These are phyloP conservation scores for Limenitis camilla DNA, from an alignment of 2,888 invertebrate genomes.

Conservation along the genomic window DNA sequence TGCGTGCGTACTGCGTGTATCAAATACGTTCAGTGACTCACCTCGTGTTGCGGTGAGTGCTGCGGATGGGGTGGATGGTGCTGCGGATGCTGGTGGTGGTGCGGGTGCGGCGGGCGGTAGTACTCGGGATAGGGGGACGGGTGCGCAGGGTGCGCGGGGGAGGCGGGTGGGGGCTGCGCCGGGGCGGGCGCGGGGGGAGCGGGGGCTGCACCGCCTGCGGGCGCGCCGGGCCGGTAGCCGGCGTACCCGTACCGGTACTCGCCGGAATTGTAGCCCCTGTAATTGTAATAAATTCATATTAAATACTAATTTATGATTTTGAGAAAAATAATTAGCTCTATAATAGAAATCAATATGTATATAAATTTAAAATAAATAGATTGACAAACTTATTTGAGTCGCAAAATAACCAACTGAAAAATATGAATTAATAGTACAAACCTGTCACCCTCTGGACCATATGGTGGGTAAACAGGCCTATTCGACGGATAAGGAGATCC, in stretches of 20 bases:
- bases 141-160: conserved; percentile 49
- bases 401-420: neutral
- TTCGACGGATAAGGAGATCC: conserved; percentile 80
- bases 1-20: no score
- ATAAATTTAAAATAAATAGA: neutral
- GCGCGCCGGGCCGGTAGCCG: conserved; percentile 40
- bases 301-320: neutral
- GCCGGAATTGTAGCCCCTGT: conserved; percentile 51
- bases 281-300: neutral
- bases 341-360: neutral
- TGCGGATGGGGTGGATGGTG: conserved; percentile 34
- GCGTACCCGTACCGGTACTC: conserved; percentile 55
- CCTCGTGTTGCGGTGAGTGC: conserved; percentile 47
- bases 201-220: conserved; percentile 37
- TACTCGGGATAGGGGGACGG: conserved; percentile 59
- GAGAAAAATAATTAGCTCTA: no score
- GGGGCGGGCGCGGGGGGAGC: conserved; percentile 47
- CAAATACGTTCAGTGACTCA: conserved; percentile 27
- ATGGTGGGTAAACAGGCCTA: conserved; percentile 86
- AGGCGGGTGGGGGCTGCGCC: conserved; percentile 50
- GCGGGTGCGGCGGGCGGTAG: conserved; percentile 57
- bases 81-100: conserved; percentile 36
- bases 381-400: no score
- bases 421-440: conserved; percentile 36
- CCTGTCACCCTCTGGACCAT: conserved; percentile 82